phyloP scores from a whole-genome alignment of 2,113 vertebrate species.

The Marmota flaviventris region DNA sequence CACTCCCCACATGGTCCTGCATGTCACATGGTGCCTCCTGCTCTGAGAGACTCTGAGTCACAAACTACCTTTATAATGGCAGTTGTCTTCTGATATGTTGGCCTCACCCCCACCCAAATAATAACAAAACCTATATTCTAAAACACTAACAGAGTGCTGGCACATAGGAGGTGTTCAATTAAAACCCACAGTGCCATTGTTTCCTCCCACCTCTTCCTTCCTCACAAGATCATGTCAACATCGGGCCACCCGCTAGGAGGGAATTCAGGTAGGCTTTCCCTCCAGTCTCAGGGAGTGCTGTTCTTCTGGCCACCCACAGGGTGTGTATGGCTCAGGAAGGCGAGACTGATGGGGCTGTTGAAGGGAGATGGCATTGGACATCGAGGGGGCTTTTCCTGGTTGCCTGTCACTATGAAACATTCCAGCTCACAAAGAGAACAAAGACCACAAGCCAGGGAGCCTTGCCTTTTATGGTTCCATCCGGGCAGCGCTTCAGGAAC shows the following conservation, averaged over 20 bases:
- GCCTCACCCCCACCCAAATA: neutral
- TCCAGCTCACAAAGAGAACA: conserved; percentile 74
- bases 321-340: neutral
- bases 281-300: neutral
- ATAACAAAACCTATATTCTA: neutral
- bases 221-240: conserved; percentile 16
- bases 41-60: neutral
- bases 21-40: neutral
- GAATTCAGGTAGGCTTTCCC: neutral
- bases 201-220: neutral
- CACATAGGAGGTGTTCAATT: neutral
- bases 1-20: neutral
- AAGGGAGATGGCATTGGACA: conserved; percentile 67
- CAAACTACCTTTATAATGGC: neutral
- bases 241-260: accelerated
- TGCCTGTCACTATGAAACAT: conserved; percentile 75
- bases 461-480: conserved; percentile 71
- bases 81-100: neutral
- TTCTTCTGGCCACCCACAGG: neutral
- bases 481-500: conserved; percentile 66
- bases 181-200: neutral
- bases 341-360: neutral
- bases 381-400: conserved; percentile 72
- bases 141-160: neutral
- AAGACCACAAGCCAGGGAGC: conserved; percentile 62